phyloP scores from a whole-genome alignment of 2,113 vertebrate genomes.

The Cnemophilus loriae region DNA sequence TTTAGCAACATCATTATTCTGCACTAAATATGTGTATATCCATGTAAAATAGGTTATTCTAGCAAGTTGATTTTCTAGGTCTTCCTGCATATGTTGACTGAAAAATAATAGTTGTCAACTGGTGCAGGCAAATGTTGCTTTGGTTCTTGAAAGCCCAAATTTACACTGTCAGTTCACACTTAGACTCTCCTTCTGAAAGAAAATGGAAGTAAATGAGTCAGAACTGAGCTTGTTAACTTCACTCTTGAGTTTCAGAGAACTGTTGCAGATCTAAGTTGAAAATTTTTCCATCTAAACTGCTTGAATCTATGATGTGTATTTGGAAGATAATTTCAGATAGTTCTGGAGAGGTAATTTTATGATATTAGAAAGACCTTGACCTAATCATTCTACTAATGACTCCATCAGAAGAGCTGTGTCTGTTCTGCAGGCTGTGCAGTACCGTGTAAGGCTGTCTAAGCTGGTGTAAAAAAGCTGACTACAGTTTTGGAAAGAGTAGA shows the following conservation, averaged over 20 bases:
- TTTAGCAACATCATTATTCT: not conserved
- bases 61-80: constrained; percentile 2
- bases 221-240: not conserved
- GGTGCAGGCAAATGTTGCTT: not conserved
- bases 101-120: not conserved
- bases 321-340: not conserved
- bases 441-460: not conserved
- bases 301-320: not conserved
- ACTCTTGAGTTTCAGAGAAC: not conserved
- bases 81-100: not conserved
- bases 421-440: not conserved
- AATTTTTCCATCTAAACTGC: not conserved
- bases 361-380: not conserved
- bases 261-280: not conserved
- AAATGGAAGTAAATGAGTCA: not conserved
- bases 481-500: not conserved
- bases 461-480: not conserved
- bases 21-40: not conserved
- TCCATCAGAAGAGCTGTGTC: not conserved
- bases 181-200: not conserved
- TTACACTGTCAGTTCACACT: not conserved
- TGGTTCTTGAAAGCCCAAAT: not conserved
- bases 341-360: not conserved
- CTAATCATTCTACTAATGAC: not conserved
- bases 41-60: not conserved